Conservation (phyloP, 2,113 vertebrate genomes). For the Machaerirhynchus nigripectus region DNA sequence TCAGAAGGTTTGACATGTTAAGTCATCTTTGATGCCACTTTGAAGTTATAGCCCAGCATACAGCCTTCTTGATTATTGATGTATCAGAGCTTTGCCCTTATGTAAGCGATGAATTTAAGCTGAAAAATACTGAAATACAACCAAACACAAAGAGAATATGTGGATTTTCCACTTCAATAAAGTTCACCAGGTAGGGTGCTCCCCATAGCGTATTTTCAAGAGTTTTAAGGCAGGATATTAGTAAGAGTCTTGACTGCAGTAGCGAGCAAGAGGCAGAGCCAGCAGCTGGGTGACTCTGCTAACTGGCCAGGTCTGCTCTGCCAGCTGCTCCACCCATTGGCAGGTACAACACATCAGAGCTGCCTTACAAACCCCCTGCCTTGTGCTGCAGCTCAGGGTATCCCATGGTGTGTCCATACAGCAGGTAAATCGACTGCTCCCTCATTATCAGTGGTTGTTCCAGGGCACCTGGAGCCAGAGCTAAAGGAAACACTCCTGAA, state of each 20-base stretch:
- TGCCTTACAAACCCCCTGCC: not conserved
- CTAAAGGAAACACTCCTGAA: not conserved
- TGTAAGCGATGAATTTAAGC: not conserved
- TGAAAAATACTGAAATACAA: not conserved
- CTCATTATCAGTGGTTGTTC: not conserved
- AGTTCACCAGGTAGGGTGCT: fast-evolving
- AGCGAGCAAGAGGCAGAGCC: not conserved
- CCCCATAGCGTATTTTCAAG: not conserved
- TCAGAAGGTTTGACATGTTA: not conserved
- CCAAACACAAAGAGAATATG: not conserved
- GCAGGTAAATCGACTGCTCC: not conserved
- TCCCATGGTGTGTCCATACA: not conserved
- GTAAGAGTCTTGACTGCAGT: not conserved
- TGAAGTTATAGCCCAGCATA: conserved; percentile 31
- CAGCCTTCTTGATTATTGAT: not conserved
- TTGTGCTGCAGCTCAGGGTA: not conserved
- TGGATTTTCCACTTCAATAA: not conserved
- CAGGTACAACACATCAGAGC: not conserved
- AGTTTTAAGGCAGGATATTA: not conserved
- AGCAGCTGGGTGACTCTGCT: not conserved
- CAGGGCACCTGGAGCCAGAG: not conserved
- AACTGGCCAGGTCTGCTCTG: not conserved
- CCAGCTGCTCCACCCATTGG: not conserved
- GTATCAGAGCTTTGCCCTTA: conserved; percentile 22
- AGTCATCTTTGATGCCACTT: conserved; percentile 51